Percentiles rank a stretch among this genome's conserved stretches.
Evolutionary conservation across 2,797 vertebrate species (phyloP).

Genomic region (Pteronotus mesoamericanus): DNA sequence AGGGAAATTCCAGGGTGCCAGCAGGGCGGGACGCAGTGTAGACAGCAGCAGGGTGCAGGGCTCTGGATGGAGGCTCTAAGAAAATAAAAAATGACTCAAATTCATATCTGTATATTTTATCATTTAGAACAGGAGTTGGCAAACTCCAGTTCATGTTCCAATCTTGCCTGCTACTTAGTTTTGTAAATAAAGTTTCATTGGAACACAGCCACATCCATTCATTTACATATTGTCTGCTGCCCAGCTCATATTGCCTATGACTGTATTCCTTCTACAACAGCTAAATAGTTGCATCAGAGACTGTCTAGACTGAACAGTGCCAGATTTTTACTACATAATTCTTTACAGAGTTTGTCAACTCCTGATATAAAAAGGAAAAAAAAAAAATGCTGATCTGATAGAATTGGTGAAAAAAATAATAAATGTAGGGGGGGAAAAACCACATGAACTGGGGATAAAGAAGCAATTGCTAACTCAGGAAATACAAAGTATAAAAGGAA

Average conservation of each 20-base stretch:
- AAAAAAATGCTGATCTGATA: background rate
- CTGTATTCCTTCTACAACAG: background rate
- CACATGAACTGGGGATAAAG: background rate
- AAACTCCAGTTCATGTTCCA: background rate
- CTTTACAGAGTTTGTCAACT: background rate
- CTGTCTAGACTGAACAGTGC: background rate
- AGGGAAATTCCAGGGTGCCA: no score
- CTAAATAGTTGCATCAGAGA: background rate
- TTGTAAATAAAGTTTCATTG: constrained; percentile 1
- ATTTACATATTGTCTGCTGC: background rate
- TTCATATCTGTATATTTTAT: background rate
- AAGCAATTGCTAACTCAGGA: background rate
- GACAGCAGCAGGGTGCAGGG: background rate
- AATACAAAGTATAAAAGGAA: background rate
- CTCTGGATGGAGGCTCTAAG: background rate
- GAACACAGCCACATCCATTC: background rate
- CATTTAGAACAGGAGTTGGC: background rate
- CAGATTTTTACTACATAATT: background rate
- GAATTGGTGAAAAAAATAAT: background rate
- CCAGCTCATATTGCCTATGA: background rate
- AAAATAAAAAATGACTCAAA: background rate
- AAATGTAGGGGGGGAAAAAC: background rate
- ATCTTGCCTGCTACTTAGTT: background rate
- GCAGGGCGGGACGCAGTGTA: no score
- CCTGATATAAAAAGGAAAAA: background rate